Conservation (phyloP, 2,113 vertebrate species). For the Sisor rabdophorus region DNA sequence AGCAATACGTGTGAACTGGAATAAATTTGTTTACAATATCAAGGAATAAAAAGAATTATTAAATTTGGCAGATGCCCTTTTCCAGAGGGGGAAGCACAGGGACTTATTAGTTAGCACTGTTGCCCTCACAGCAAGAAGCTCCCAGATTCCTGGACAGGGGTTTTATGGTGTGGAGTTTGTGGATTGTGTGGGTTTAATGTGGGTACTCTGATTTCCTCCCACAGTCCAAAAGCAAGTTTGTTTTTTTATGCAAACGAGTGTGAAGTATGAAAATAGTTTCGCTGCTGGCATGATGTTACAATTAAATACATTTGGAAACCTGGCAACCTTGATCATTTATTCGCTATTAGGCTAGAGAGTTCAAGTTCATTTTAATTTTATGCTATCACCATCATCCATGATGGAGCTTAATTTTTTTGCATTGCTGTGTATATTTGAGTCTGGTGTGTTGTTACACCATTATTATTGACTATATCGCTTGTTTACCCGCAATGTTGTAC, state of each 20-base stretch:
- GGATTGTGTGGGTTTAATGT: no score
- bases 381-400: not conserved
- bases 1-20: not conserved
- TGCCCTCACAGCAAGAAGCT: no score
- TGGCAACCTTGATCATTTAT: not conserved
- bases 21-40: not conserved
- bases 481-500: slow-evolving; percentile 14
- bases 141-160: no score
- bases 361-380: not conserved
- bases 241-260: no score
- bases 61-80: no score
- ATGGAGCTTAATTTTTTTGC: not conserved
- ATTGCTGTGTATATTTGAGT: not conserved
- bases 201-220: no score
- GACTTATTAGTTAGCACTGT: no score
- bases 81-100: no score
- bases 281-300: no score
- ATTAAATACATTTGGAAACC: not conserved
- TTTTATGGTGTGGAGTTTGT: no score
- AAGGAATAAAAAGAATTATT: not conserved
- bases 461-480: not conserved
- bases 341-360: not conserved
- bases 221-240: no score
- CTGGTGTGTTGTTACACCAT: not conserved
- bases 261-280: no score